Percentiles rank a stretch among this genome's conserved stretches.
These are phyloP conservation scores for Rhinolophus sinicus DNA, from an alignment of 2,113 vertebrate genomes.

Conservation along the genomic window DNA sequence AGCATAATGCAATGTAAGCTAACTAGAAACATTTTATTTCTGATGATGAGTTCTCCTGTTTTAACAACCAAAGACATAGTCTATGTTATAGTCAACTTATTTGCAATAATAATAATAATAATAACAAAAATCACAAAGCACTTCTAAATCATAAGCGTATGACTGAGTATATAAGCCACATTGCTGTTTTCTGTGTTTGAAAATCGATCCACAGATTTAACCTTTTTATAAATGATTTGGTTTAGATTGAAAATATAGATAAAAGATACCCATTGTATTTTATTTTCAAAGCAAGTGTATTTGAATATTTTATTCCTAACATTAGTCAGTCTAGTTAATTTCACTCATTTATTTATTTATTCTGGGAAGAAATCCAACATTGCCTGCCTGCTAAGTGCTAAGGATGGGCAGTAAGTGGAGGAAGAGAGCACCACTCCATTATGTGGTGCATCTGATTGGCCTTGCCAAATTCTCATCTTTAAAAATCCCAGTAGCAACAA, in stretches of 20 bases:
- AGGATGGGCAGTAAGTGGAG: not conserved
- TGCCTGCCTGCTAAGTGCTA: no score
- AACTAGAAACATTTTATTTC: conserved; percentile 7
- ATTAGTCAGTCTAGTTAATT: not conserved
- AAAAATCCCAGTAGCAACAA: not conserved
- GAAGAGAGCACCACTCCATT: not conserved
- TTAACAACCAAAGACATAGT: not conserved
- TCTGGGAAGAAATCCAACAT: conserved; percentile 19
- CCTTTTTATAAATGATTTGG: not conserved
- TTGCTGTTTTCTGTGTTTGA: not conserved
- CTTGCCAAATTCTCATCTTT: not conserved
- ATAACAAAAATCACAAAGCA: not conserved
- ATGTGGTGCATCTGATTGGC: not conserved
- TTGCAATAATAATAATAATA: not conserved
- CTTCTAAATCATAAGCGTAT: not conserved
- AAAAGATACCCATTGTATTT: conserved; percentile 17
- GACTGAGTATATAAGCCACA: not conserved
- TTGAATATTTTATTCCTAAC: conserved; percentile 27
- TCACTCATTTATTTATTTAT: not conserved
- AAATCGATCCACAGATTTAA: not conserved
- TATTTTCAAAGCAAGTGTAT: not conserved
- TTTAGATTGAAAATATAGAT: not conserved
- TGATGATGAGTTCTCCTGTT: not conserved
- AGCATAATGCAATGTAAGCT: not conserved
- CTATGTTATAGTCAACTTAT: not conserved